Conservation (phyloP, 2,888 invertebrate genomes). For the Cephus pygmeus region DNA sequence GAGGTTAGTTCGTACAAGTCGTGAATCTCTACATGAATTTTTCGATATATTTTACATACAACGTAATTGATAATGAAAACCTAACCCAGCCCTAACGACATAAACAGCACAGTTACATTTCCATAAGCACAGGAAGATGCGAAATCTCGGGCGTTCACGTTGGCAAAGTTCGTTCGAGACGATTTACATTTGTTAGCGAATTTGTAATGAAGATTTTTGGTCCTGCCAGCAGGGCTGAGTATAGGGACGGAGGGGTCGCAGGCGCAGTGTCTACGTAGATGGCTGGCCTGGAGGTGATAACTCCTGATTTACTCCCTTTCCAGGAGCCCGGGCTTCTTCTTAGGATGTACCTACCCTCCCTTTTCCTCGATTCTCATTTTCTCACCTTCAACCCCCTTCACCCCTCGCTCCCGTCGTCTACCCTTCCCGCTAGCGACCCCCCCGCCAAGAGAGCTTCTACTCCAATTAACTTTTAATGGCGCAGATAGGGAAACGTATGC, state of each 20-base stretch:
- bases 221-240: constrained; percentile 20
- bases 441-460: constrained; percentile 48
- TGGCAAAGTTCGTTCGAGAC: constrained; percentile 27
- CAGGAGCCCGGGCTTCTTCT: constrained; percentile 12
- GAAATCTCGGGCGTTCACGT: background rate
- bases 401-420: constrained; percentile 18
- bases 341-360: constrained; percentile 10
- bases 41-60: too few relatives aligned
- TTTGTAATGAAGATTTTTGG: constrained; percentile 55
- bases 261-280: constrained; percentile 17
- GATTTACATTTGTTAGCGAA: constrained; percentile 58
- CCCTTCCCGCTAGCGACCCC: background rate
- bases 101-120: background rate
- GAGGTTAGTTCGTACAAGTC: too few relatives aligned
- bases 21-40: too few relatives aligned
- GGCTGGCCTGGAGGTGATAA: constrained; percentile 56
- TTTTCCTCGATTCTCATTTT: constrained; percentile 38
- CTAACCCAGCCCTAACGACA: background rate
- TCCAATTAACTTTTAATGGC: constrained; percentile 60
- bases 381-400: constrained; percentile 34
- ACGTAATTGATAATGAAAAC: background rate
- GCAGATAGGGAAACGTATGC: constrained; percentile 58
- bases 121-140: background rate
- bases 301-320: constrained; percentile 54
- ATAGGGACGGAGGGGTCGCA: background rate